Evolutionary conservation across 2,888 invertebrate species (phyloP).

Genomic region (Metopia argyrocephala): DNA sequence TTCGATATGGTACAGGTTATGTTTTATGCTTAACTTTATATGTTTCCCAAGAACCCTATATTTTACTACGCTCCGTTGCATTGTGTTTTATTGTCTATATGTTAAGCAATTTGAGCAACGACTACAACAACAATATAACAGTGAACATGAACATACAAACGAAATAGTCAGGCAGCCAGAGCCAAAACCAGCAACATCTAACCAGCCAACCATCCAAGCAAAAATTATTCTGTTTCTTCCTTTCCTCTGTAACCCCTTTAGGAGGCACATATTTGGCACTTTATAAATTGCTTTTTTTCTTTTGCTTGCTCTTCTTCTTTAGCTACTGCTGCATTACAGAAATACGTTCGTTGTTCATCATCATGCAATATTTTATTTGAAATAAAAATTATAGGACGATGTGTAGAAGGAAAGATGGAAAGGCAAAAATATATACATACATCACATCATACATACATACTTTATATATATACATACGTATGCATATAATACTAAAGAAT

Average conservation of each 20-base stretch:
- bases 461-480: conserved; percentile 26
- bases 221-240: conserved; percentile 33
- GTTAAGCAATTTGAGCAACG: conserved; percentile 45
- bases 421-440: background rate
- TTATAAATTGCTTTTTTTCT: conserved; percentile 62
- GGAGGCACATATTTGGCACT: conserved; percentile 53
- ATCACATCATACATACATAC: conserved; percentile 25
- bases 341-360: background rate
- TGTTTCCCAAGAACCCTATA: conserved; percentile 62
- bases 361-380: too few relatives aligned
- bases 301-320: background rate
- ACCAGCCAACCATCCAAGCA: conserved; percentile 66
- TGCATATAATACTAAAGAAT: conserved; percentile 10
- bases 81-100: conserved; percentile 51
- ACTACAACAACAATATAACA: conserved; percentile 64
- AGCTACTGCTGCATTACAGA: conserved; percentile 27
- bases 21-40: conserved; percentile 34
- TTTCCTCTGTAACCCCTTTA: conserved; percentile 43
- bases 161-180: conserved; percentile 57
- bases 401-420: too few relatives aligned
- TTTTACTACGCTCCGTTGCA: conserved; percentile 59
- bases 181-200: conserved; percentile 56
- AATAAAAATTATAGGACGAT: too few relatives aligned
- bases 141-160: conserved; percentile 64
- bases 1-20: too few relatives aligned